Conservation (phyloP, 2,797 vertebrate species). For the Discoglossus pictus region DNA sequence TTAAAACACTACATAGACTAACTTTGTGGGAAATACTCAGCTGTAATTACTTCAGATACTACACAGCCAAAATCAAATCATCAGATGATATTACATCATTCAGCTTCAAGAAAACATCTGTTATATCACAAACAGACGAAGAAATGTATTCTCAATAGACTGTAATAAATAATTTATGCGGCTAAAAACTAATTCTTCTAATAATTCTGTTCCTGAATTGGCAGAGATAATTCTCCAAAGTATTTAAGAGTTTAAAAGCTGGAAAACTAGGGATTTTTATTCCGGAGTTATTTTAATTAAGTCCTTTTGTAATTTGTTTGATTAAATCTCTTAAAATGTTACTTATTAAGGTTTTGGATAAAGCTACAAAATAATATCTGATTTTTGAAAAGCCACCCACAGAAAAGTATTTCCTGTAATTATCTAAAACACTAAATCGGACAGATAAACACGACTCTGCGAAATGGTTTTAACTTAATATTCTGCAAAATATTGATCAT, state of each 20-base stretch:
- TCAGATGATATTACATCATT: conserved; percentile 31
- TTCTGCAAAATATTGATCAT: no score
- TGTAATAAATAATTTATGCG: neutral
- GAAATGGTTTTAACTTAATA: no score
- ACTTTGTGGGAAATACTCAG: conserved; percentile 21
- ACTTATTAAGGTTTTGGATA: no score
- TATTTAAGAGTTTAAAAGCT: neutral
- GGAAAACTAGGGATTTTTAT: conserved; percentile 18
- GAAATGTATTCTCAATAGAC: conserved; percentile 16
- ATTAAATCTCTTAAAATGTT: no score
- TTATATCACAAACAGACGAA: conserved; percentile 13
- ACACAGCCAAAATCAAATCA: conserved; percentile 32
- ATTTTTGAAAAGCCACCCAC: no score
- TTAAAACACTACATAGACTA: neutral
- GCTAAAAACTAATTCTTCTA: conserved; percentile 13
- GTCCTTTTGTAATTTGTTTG: no score
- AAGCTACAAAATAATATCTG: no score
- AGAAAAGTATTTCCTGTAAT: no score
- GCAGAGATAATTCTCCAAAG: neutral
- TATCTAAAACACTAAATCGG: no score
- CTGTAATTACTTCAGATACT: conserved; percentile 20
- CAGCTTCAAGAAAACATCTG: conserved; percentile 36
- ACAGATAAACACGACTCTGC: no score
- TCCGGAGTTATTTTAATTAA: no score
- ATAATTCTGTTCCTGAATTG: conserved; percentile 9